Percentiles rank a stretch among this genome's conserved stretches.
These are phyloP conservation scores for Grantiella picta DNA, from an alignment of 2,113 vertebrate species.

Conservation along the genomic window DNA sequence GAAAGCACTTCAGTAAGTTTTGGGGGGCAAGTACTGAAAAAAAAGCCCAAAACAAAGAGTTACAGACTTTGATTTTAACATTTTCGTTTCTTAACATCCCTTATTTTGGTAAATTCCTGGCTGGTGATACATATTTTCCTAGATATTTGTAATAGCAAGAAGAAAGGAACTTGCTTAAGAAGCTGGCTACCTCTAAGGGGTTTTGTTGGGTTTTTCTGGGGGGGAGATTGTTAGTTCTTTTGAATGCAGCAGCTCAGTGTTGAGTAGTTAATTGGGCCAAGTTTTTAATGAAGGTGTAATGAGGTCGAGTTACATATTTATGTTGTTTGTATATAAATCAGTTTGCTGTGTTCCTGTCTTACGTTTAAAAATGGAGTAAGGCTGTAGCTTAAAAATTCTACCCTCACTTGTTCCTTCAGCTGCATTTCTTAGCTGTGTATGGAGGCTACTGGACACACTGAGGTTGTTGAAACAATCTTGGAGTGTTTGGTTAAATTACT, in stretches of 20 bases:
- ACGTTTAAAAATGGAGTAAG: neutral
- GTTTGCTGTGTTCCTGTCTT: neutral
- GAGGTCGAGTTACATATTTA: neutral
- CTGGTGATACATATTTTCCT: neutral
- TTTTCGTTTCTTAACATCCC: neutral
- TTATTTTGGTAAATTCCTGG: neutral
- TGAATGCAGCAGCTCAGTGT: neutral
- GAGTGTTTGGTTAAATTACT: neutral
- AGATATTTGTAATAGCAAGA: neutral
- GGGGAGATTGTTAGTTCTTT: neutral
- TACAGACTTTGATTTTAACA: neutral
- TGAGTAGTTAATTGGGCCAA: neutral
- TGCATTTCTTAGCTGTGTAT: neutral
- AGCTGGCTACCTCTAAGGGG: neutral
- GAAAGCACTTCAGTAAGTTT: neutral
- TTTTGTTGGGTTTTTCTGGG: neutral
- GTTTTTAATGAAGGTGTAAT: neutral
- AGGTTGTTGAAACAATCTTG: neutral
- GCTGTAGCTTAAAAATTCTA: neutral
- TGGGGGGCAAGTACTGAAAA: neutral
- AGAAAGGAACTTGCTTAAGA: neutral
- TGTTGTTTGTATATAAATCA: neutral
- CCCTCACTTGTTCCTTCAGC: neutral
- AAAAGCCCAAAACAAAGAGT: rapidly evolving
- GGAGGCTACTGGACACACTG: neutral